Evolutionary conservation across 1,140 invertebrate species (phyloP).

Genomic region (Bombus haemorrhoidalis): DNA sequence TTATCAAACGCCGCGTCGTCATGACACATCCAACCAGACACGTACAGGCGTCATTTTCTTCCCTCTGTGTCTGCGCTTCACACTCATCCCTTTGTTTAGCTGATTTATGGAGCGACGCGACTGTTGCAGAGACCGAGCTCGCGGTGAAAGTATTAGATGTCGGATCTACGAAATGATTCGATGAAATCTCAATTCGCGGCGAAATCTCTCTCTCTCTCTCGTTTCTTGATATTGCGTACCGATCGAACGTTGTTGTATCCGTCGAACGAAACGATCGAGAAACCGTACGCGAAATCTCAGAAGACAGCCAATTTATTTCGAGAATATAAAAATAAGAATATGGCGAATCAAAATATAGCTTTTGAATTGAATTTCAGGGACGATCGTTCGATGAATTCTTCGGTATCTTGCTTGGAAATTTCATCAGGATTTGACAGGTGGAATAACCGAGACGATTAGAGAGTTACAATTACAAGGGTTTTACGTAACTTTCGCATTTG

Average conservation of each 20-base stretch:
- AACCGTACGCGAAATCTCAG: not conserved
- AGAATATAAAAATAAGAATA: not conserved
- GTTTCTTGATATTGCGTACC: not conserved
- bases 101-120: conserved; percentile 40
- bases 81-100: conserved; percentile 29
- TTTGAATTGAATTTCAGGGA: not conserved
- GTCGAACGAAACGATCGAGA: not conserved
- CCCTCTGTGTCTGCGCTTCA: conserved; percentile 6
- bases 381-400: not conserved
- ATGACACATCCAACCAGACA: not conserved
- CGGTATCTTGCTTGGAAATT: not conserved
- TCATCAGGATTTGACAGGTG: not conserved
- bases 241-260: not conserved
- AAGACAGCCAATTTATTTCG: conserved; percentile 6
- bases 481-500: not conserved
- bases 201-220: not conserved
- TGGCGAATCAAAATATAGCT: not conserved
- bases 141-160: conserved; percentile 21
- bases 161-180: conserved; percentile 4
- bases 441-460: not conserved
- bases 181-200: conserved; percentile 29
- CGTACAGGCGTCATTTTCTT: not conserved
- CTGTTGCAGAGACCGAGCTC: not conserved
- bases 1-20: not conserved
- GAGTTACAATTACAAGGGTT: not conserved